These are phyloP conservation scores for Saccostrea echinata DNA, from an alignment of 1,140 invertebrate species.

Conservation along the genomic window DNA sequence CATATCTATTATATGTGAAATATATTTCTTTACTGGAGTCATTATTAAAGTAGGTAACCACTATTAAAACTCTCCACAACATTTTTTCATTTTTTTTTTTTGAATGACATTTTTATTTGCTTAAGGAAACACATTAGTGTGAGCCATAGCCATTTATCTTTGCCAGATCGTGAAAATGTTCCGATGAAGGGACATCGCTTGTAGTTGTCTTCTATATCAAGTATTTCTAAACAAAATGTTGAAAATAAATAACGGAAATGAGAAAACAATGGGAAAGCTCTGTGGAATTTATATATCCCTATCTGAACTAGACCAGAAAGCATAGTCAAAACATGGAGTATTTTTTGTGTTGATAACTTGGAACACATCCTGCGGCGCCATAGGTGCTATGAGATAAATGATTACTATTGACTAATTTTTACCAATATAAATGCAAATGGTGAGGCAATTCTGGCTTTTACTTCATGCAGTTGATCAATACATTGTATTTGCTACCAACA, in stretches of 20 bases:
- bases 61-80: too few species aligned
- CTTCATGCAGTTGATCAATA: background rate
- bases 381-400: background rate
- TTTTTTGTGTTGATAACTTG: background rate
- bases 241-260: conserved; percentile 16
- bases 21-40: too few species aligned
- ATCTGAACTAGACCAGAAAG: background rate
- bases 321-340: background rate
- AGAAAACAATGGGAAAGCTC: background rate
- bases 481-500: background rate
- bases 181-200: background rate
- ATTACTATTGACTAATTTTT: background rate
- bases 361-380: background rate
- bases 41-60: too few species aligned
- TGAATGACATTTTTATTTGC: too few species aligned
- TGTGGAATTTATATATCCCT: background rate
- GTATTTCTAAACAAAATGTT: background rate
- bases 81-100: too few species aligned
- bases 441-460: background rate
- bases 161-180: background rate
- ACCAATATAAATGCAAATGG: conserved; percentile 21
- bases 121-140: too few species aligned
- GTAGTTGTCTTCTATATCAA: background rate
- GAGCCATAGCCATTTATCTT: background rate
- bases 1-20: too few species aligned